These are phyloP conservation scores for Elaphurus davidianus DNA, from an alignment of 2,113 vertebrate genomes.

Conservation along the genomic window DNA sequence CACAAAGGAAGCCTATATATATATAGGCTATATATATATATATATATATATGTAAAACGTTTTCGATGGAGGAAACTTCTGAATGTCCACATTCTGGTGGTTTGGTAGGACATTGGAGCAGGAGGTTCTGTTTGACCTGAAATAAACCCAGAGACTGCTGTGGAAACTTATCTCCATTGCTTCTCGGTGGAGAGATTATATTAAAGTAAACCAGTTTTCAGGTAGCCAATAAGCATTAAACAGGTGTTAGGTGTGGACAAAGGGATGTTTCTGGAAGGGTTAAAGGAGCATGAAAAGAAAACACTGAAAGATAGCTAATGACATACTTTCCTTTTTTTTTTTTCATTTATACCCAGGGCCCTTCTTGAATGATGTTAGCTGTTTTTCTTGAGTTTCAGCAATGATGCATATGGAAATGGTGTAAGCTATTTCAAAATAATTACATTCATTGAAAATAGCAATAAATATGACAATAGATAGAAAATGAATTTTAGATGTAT, in stretches of 20 bases:
- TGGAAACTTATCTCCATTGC: background rate
- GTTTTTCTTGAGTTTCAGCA: slow-evolving; percentile 52
- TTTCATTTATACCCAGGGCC: background rate
- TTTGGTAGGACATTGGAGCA: background rate
- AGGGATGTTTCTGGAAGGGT: background rate
- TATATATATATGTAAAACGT: background rate
- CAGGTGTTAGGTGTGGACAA: background rate
- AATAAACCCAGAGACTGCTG: background rate
- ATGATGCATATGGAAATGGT: slow-evolving; percentile 41
- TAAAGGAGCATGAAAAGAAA: background rate
- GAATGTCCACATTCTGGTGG: background rate
- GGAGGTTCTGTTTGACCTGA: background rate
- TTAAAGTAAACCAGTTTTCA: background rate
- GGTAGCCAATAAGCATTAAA: background rate
- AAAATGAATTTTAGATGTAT: slow-evolving; percentile 66
- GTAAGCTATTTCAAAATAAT: slow-evolving; percentile 64
- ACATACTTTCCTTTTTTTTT: background rate
- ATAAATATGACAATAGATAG: slow-evolving; percentile 61
- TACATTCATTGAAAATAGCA: slow-evolving; percentile 56
- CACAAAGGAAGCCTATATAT: background rate
- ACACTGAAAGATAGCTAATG: background rate
- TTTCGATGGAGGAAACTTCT: background rate
- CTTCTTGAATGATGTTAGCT: background rate
- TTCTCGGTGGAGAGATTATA: background rate
- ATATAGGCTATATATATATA: background rate